These are phyloP conservation scores for Boloria euphrosyne DNA, from an alignment of 2,888 invertebrate genomes.

Conservation along the genomic window DNA sequence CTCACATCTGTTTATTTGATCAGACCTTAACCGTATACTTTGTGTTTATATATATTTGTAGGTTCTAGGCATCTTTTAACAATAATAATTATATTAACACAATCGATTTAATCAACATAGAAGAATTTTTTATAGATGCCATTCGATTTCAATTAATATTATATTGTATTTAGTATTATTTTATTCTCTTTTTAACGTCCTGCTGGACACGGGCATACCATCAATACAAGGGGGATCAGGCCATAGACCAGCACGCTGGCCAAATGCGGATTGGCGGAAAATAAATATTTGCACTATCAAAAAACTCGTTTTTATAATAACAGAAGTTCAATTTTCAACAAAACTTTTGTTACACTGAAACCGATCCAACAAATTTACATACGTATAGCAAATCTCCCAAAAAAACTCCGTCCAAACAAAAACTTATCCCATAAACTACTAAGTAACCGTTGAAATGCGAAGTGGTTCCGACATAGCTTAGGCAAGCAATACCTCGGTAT, in stretches of 20 bases:
- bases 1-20: slow-evolving; percentile 24
- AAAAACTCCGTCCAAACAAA: slow-evolving; percentile 21
- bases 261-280: background rate
- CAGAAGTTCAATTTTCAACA: slow-evolving; percentile 16
- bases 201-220: too few species aligned
- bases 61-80: background rate
- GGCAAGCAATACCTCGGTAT: slow-evolving; percentile 40
- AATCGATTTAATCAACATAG: too few species aligned
- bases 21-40: background rate
- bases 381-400: slow-evolving; percentile 15
- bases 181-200: background rate
- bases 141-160: too few species aligned
- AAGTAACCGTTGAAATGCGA: slow-evolving; percentile 34
- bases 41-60: background rate
- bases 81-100: background rate
- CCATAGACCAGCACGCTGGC: too few species aligned
- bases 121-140: background rate
- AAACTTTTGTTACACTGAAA: slow-evolving; percentile 2
- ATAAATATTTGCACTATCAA: background rate
- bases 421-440: slow-evolving; percentile 28
- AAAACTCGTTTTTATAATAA: slow-evolving; percentile 5
- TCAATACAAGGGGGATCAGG: too few species aligned
- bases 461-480: slow-evolving; percentile 39
- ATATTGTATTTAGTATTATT: too few species aligned
- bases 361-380: slow-evolving; percentile 16